Evolutionary conservation across 2,113 vertebrate species (phyloP).

Genomic region (Gymnarchus niloticus): DNA sequence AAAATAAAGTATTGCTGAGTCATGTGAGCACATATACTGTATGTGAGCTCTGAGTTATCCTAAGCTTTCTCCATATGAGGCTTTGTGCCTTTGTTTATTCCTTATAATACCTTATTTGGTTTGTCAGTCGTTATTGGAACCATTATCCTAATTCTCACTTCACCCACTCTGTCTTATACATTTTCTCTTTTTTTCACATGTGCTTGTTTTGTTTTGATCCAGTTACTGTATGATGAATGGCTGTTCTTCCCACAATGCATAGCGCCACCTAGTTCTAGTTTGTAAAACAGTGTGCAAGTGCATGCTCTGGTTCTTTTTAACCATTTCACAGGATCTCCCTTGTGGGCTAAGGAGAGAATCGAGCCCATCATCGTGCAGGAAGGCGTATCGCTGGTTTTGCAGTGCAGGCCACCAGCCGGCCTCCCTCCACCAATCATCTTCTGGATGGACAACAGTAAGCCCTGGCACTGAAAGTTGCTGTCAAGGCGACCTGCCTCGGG

Average conservation of each 20-base stretch:
- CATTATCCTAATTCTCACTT: background rate
- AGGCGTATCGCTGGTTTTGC: constrained; percentile 78
- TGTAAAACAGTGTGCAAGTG: background rate
- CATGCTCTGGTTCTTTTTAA: background rate
- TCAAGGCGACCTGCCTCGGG: background rate
- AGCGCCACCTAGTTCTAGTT: background rate
- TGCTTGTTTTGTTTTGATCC: background rate
- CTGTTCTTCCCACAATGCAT: background rate
- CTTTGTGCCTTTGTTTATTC: background rate
- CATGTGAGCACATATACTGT: background rate
- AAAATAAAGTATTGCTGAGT: background rate
- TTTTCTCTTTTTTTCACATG: background rate
- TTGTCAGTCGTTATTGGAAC: background rate
- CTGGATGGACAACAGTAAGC: constrained; percentile 99
- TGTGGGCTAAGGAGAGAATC: constrained; percentile 93
- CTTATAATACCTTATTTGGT: background rate
- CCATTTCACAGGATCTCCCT: constrained; percentile 77
- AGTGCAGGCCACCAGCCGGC: constrained; percentile 83
- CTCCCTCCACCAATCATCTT: constrained; percentile 92
- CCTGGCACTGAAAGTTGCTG: background rate
- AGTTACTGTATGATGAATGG: background rate
- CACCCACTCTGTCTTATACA: too few species aligned
- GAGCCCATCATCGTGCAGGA: constrained; percentile 74
- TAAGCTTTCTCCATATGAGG: background rate
- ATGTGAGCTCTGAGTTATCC: background rate